Percentiles rank a stretch among this genome's conserved stretches.
Conservation (phyloP, 2,113 vertebrate genomes). For the Erythrolamprus reginae region DNA sequence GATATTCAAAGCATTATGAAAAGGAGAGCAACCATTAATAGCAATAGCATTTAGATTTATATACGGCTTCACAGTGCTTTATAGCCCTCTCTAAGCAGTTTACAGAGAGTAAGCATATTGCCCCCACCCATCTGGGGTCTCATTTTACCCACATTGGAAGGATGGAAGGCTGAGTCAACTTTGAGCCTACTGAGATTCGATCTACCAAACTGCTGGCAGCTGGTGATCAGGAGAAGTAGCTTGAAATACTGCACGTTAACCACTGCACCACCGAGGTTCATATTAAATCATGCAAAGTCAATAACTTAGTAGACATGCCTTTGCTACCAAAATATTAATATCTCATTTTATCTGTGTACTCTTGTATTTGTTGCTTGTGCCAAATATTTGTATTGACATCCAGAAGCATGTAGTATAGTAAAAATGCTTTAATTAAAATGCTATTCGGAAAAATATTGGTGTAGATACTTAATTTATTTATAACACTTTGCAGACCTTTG, state of each 20-base stretch:
- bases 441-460: conserved; percentile 50
- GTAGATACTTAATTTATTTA: conserved; percentile 43
- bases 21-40: background rate
- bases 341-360: conserved; percentile 40
- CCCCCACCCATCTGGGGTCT: no score
- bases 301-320: conserved; percentile 35
- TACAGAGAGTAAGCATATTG: no score
- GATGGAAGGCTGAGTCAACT: no score
- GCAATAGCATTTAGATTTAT: no score
- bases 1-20: background rate
- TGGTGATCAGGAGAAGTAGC: no score
- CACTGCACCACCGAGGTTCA: no score
- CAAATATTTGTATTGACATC: conserved; percentile 42
- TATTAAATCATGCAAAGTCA: conserved; percentile 10
- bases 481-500: conserved; percentile 48
- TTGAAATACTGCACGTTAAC: no score
- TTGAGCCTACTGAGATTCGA: no score
- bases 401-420: conserved; percentile 46
- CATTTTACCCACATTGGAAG: no score
- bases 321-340: conserved; percentile 40
- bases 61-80: no score
- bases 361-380: conserved; percentile 42
- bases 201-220: no score
- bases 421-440: conserved; percentile 58
- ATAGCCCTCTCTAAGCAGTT: no score